A percentile compares a stretch with the other conserved stretches of the same genome.
These are phyloP conservation scores for Steinernema khuongi DNA, from an alignment of 1,140 invertebrate species.

Conservation along the genomic window DNA sequence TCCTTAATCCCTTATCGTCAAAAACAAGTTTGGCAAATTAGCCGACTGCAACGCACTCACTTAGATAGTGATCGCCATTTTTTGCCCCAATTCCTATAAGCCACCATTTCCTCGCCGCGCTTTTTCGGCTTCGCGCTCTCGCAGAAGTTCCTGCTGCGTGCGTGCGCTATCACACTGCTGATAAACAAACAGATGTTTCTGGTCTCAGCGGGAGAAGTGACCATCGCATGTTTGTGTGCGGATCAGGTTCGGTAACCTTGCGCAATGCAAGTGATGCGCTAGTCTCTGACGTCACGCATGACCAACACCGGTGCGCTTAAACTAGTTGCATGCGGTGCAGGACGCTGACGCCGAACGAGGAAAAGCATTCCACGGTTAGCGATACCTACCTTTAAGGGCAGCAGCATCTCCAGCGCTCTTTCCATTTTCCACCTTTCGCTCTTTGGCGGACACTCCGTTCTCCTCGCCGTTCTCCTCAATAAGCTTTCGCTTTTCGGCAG, in stretches of 20 bases:
- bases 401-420: slow-evolving; percentile 6
- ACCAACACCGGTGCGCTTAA: background rate
- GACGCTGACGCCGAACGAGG: too few species aligned
- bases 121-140: too few species aligned
- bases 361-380: background rate
- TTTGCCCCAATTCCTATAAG: background rate
- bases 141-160: background rate
- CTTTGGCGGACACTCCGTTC: background rate
- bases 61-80: background rate
- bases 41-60: background rate
- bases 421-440: background rate
- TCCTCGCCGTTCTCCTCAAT: slow-evolving; percentile 9
- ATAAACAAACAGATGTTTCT: slow-evolving; percentile 6
- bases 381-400: background rate
- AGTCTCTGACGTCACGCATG: slow-evolving; percentile 10
- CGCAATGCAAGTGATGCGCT: slow-evolving; percentile 5
- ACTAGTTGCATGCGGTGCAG: slow-evolving; percentile 3
- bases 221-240: background rate
- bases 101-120: background rate
- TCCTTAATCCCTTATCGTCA: background rate
- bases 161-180: background rate
- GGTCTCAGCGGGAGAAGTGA: background rate
- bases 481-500: background rate
- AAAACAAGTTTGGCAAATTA: slow-evolving; percentile 8
- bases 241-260: slow-evolving; percentile 15